These are phyloP conservation scores for Mystacides longicornis DNA, from an alignment of 2,888 invertebrate species.

Conservation along the genomic window DNA sequence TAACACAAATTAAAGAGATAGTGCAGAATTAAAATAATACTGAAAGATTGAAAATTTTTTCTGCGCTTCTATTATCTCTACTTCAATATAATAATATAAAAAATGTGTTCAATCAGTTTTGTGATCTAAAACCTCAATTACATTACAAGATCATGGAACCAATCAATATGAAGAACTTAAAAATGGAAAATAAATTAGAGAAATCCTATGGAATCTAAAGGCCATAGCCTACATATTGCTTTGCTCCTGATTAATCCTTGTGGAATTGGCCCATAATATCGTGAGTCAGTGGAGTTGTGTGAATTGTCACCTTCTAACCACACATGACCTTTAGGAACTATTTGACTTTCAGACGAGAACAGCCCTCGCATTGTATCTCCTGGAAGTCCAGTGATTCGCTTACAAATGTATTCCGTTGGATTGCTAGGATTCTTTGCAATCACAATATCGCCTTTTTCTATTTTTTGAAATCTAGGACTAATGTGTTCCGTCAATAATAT, in stretches of 20 bases:
- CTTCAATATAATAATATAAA: no score
- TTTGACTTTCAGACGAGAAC: slow-evolving; percentile 40
- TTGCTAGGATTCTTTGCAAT: slow-evolving; percentile 76
- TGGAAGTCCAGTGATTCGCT: slow-evolving; percentile 69
- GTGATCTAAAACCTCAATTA: no score
- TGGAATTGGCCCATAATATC: slow-evolving; percentile 82
- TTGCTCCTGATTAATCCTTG: slow-evolving; percentile 75
- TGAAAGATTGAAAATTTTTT: no score
- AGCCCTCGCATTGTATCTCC: slow-evolving; percentile 59
- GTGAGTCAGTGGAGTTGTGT: slow-evolving; percentile 77
- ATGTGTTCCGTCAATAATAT: slow-evolving; percentile 77
- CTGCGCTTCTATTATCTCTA: no score
- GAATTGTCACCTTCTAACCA: slow-evolving; percentile 92
- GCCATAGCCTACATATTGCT: slow-evolving; percentile 77
- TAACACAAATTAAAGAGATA: no score
- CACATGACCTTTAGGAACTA: slow-evolving; percentile 77
- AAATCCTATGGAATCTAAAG: slow-evolving; percentile 47
- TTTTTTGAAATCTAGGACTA: slow-evolving; percentile 53
- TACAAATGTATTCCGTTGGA: slow-evolving; percentile 76
- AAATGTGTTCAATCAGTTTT: no score
- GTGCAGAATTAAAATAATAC: no score
- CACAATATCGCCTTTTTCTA: slow-evolving; percentile 75
- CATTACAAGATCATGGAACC: no score
- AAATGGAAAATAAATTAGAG: no score
- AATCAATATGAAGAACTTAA: no score